Base-by-base conservation (phyloP, 2,888 invertebrate genomes). In the Apoda limacodes region DNA sequence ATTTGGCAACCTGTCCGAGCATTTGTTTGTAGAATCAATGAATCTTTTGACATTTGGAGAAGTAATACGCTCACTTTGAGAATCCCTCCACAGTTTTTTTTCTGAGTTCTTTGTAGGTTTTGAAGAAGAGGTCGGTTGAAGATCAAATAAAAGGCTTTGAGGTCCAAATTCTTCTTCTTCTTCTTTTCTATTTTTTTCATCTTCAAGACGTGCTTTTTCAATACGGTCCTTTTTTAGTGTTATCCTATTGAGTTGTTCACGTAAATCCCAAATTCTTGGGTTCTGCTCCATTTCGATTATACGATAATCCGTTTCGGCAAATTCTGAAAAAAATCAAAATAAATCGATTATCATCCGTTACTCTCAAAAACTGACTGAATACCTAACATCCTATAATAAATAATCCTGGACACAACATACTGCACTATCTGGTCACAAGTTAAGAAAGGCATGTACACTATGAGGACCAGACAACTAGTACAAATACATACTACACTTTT, bases 61-160 rank as follows among this genome's bases (percentile, higher is more conserved):
- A 34, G 43, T 45, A 28, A 45, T 41, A 25, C 51, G 43, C 14
- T 60, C 55, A 27, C 50, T 50, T 45, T 59, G 61, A 27, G 57
- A 52, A 40, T 45, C 52, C 32, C 43, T 48, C 65, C 67, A 65
- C 32, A 58, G 41, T 32, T 63, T 62, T 10, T 44, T 37, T 37
- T 58, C 56, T 20, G 48, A 26, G 22, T 35, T 48, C 11, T 56
- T 52, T 30, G 54, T 64, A 35, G 49, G 52, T 29, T 75, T 71
- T 23, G 72, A 60, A 19, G 75, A 69, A 33, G 72, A 52, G 44
- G 70, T 60, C 10, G 65, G 45, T 46, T 82, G 69, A 27, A 82
- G 56, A 50, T 82, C 83, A 53, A 84, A 84, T 23, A 86, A 61
- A 41, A 85, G 71, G 47, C 85, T 85, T 45, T 84, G 85, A 3